Evolutionary conservation across 2,888 invertebrate genomes (phyloP), one percentile per base, ranked within the genome.

Genomic region (Euplexia lucipara): DNA sequence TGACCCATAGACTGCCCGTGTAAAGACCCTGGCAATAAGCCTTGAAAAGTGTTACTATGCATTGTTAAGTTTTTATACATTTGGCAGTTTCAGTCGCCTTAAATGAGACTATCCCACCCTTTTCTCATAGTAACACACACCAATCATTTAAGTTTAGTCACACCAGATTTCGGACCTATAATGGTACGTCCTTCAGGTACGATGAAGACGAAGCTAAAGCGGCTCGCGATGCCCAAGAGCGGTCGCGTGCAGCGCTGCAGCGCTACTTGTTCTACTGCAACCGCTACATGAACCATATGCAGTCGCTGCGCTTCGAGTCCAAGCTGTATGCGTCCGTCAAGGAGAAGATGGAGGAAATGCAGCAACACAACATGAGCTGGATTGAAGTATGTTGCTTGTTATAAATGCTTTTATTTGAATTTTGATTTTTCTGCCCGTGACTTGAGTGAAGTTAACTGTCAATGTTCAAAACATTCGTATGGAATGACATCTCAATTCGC

Each of bases 271-370:
- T 99, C 96, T 99, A 99, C 95, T 99, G 99, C 95, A 99, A 99
- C 95, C 97, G 99, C 70, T 99, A 99, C 93, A 99, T 99, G 98
- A 99, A 99, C 95, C 99, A 99, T 95, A 99, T 99, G 98, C 99
- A 99, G 94, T 99, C 99, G 78, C 96, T 99, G 86, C 99, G 99
- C 93, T 99, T 99, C 94, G 99, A 99, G 96, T 97, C 98, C 93
- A 99, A 99, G 96, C 96, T 99, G 64, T 99, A 99, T 94, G 98
- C 98, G 8, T 98, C 98, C 69, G 98, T 99, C 66, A 98, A 99
- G 93, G 98, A 98, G 90, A 99, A 99, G 96, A 99, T 99, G 99
- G 99, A 99, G 91, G 99, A 99, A 95, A 99, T 99, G 99, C 99
- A 99, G 91, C 99, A 99, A 90, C 99, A 99, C 92, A 99, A 99